Percentiles rank a stretch among this genome's conserved stretches.
Evolutionary conservation across 2,888 invertebrate species (phyloP).

Genomic region (Myathropa florea): DNA sequence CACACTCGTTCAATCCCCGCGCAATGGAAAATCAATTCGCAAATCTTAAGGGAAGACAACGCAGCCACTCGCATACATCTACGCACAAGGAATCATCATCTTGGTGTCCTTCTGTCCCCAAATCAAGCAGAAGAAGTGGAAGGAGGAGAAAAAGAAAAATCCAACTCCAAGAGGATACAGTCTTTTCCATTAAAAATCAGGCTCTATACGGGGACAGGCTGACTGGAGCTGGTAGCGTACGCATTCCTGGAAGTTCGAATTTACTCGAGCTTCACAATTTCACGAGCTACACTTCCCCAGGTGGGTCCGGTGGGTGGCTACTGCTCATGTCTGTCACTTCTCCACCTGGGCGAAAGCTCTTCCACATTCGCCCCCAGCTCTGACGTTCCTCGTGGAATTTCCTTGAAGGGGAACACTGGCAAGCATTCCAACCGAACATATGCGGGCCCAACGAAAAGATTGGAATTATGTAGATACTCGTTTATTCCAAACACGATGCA

Average conservation of each 20-base stretch:
- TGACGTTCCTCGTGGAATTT: neutral
- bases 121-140: neutral
- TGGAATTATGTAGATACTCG: neutral
- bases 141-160: neutral
- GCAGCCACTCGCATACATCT: constrained; percentile 15
- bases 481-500: constrained; percentile 47
- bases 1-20: neutral
- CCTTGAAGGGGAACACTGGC: neutral
- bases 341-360: neutral
- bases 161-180: neutral
- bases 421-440: constrained; percentile 19
- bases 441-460: constrained; percentile 21
- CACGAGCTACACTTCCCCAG: constrained; percentile 8
- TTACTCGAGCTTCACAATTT: too few relatives aligned
- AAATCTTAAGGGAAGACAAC: constrained; percentile 27
- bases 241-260: constrained; percentile 68
- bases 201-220: neutral
- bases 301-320: neutral
- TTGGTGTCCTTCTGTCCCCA: constrained; percentile 20
- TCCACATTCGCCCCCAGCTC: neutral
- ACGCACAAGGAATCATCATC: constrained; percentile 17
- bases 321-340: constrained; percentile 31
- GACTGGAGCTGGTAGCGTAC: constrained; percentile 18
- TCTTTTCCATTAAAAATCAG: constrained; percentile 26
- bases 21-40: constrained; percentile 37